phyloP scores from a whole-genome alignment of 2,888 invertebrate genomes.

The Dynastes maya region DNA sequence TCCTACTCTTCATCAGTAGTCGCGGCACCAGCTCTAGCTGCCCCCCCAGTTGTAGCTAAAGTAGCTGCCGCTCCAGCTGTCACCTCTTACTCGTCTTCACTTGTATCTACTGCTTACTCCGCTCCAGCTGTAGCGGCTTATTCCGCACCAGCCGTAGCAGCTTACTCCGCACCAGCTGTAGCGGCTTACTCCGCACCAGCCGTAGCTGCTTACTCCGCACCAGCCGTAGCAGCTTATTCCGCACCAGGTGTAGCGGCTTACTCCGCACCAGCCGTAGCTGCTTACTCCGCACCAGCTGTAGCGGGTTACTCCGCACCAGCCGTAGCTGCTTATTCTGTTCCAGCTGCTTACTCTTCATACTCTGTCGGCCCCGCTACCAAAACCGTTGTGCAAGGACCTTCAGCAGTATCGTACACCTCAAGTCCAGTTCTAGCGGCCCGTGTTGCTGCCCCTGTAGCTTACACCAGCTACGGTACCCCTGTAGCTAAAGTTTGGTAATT shows the following conservation, averaged over 20 bases:
- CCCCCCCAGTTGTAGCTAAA: conserved; percentile 47
- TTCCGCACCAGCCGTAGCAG: conserved; percentile 26
- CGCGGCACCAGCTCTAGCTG: conserved; percentile 62
- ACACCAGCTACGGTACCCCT: conserved; percentile 52
- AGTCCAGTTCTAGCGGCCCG: conserved; percentile 2
- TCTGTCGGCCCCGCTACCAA: conserved; percentile 55
- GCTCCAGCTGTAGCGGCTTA: conserved; percentile 59
- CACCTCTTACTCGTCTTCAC: conserved; percentile 46
- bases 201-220: conserved; percentile 46
- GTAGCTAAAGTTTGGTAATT: conserved; percentile 49
- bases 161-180: conserved; percentile 61
- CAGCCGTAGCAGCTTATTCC: conserved; percentile 52
- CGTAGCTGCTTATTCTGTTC: conserved; percentile 57
- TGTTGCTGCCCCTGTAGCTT: conserved; percentile 48
- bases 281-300: conserved; percentile 60
- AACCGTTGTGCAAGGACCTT: conserved; percentile 47
- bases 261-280: conserved; percentile 36
- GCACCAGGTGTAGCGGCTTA: conserved; percentile 63
- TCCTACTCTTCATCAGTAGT: conserved; percentile 68
- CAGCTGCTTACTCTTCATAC: conserved; percentile 59
- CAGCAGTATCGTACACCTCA: conserved; percentile 41
- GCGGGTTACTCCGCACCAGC: conserved; percentile 44
- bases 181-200: conserved; percentile 55
- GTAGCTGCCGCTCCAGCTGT: conserved; percentile 44
- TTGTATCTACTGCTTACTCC: conserved; percentile 50